A percentile compares a stretch with the other conserved stretches of the same genome.
These are phyloP conservation scores for Strix aluco DNA, from an alignment of 2,113 vertebrate species.

Conservation along the genomic window DNA sequence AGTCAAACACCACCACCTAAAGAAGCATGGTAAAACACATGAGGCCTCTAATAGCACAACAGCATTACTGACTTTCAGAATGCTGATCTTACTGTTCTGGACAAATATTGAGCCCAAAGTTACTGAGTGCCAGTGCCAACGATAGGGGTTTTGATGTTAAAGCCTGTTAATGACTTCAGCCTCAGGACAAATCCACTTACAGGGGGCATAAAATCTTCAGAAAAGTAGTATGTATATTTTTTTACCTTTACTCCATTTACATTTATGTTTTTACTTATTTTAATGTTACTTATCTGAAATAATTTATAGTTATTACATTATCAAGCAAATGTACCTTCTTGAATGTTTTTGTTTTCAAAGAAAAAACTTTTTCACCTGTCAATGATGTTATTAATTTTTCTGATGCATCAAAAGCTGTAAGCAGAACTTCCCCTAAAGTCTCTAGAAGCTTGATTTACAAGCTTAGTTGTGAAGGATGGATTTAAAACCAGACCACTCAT, in stretches of 20 bases:
- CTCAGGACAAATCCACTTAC: not conserved
- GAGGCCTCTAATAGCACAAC: not conserved
- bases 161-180: not conserved
- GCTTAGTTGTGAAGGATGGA: not conserved
- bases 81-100: not conserved
- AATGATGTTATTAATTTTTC: not conserved
- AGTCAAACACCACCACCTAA: slow-evolving; percentile 28
- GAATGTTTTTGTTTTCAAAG: not conserved
- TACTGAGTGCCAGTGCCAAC: not conserved
- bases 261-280: not conserved
- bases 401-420: not conserved
- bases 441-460: not conserved
- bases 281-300: not conserved
- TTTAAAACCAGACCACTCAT: not conserved
- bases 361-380: not conserved
- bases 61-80: not conserved
- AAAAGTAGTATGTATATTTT: not conserved
- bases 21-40: not conserved
- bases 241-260: not conserved
- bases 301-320: not conserved
- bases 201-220: not conserved
- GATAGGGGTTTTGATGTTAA: not conserved
- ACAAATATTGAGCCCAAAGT: not conserved
- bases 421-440: not conserved
- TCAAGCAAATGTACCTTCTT: not conserved